Evolutionary conservation across 1,140 invertebrate genomes (phyloP).

Genomic region (Drosophila subpulchrella): DNA sequence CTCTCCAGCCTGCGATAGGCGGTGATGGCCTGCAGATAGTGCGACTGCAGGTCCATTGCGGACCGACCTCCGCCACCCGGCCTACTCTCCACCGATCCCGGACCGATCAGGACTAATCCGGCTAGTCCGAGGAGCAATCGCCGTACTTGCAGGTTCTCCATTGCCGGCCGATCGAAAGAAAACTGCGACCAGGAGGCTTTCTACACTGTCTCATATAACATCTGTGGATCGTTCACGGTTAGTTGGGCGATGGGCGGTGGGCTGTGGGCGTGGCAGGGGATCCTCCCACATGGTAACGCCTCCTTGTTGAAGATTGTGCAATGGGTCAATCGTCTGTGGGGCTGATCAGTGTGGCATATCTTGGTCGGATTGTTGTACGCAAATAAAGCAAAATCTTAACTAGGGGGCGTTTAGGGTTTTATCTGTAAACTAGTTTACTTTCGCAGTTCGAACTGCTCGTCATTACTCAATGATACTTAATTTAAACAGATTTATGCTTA

Average conservation of each 20-base stretch:
- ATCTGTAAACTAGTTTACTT: constrained; percentile 7
- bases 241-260: constrained; percentile 32
- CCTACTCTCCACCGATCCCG: neutral
- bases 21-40: constrained; percentile 61
- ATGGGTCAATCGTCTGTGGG: constrained; percentile 11
- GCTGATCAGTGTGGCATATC: constrained; percentile 20
- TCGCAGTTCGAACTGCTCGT: neutral
- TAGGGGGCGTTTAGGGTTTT: neutral
- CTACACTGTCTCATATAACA: constrained; percentile 48
- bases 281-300: constrained; percentile 14
- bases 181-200: constrained; percentile 42
- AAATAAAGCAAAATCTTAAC: constrained; percentile 23
- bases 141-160: constrained; percentile 21
- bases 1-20: constrained; percentile 68
- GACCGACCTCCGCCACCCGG: neutral
- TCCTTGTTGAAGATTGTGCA: constrained; percentile 7
- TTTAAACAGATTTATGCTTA: neutral
- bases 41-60: constrained; percentile 50
- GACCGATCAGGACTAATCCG: constrained; percentile 7
- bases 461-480: constrained; percentile 6
- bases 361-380: constrained; percentile 11
- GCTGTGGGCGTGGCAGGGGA: constrained; percentile 23
- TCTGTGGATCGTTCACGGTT: constrained; percentile 53
- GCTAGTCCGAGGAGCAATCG: constrained; percentile 11
- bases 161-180: constrained; percentile 22